Conservation (phyloP, 2,888 invertebrate species). For the Coremacera marginata region DNA sequence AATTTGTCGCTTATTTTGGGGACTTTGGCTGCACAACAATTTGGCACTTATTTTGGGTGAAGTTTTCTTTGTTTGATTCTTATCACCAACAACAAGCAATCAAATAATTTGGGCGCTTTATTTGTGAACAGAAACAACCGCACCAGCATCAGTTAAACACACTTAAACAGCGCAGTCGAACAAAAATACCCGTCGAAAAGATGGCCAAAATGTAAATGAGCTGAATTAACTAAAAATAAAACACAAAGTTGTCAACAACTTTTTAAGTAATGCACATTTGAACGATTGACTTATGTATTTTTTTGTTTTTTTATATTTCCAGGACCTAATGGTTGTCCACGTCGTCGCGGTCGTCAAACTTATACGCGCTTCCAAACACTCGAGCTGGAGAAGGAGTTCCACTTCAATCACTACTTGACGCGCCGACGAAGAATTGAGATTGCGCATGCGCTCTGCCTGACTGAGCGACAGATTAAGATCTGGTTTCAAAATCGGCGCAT, state of each 20-base stretch:
- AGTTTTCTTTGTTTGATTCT: no score
- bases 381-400: conserved; percentile 98
- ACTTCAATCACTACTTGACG: conserved; percentile 97
- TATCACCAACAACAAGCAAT: neutral
- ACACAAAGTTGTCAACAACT: conserved; percentile 36
- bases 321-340: conserved; percentile 96
- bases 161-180: no score
- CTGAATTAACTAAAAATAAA: conserved; percentile 58
- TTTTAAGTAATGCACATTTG: neutral
- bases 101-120: neutral
- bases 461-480: conserved; percentile 96
- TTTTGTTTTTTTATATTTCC: conserved; percentile 66
- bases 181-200: no score
- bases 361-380: conserved; percentile 98
- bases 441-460: conserved; percentile 94
- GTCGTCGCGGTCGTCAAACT: conserved; percentile 94
- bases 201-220: conserved; percentile 33
- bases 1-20: neutral
- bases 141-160: no score
- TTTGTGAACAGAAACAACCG: no score
- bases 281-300: conserved; percentile 28
- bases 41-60: no score
- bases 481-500: conserved; percentile 97
- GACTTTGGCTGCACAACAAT: no score
- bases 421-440: conserved; percentile 96